Evolutionary conservation across 2,888 invertebrate species (phyloP).

Genomic region (Clanis bilineata): DNA sequence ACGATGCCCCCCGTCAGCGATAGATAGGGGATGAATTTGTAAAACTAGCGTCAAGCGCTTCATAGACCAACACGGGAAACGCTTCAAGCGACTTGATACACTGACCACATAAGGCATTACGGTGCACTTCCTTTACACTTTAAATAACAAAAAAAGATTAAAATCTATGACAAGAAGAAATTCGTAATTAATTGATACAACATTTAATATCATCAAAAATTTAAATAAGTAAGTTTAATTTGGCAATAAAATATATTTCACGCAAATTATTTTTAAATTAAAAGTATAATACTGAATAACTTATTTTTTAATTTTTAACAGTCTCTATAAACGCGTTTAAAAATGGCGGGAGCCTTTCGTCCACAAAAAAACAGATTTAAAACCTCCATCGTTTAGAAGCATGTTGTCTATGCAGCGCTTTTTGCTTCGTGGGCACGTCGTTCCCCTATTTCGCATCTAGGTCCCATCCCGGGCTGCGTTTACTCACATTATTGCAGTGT

Average conservation of each 20-base stretch:
- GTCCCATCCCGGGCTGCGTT: slow-evolving; percentile 58
- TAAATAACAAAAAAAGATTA: background rate
- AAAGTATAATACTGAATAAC: too few relatives aligned
- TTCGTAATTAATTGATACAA: too few relatives aligned
- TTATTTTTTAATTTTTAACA: too few relatives aligned
- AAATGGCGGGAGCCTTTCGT: background rate
- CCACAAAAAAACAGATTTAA: background rate
- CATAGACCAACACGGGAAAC: slow-evolving; percentile 48
- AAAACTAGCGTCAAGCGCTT: slow-evolving; percentile 62
- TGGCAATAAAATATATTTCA: too few relatives aligned
- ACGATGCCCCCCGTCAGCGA: slow-evolving; percentile 49
- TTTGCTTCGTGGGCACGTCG: slow-evolving; percentile 37
- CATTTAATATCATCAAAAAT: too few relatives aligned
- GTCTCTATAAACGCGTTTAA: background rate
- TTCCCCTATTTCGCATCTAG: slow-evolving; percentile 62
- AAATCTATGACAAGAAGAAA: background rate
- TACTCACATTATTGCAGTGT: slow-evolving; percentile 72
- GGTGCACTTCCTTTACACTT: background rate
- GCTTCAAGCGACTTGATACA: slow-evolving; percentile 13
- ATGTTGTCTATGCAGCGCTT: slow-evolving; percentile 53
- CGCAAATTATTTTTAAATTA: too few relatives aligned
- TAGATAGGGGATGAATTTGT: slow-evolving; percentile 67
- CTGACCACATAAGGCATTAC: background rate
- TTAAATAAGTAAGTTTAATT: too few relatives aligned
- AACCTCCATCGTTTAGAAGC: background rate